Base-by-base conservation (phyloP, 2,797 vertebrate genomes). In the Rhinophrynus dorsalis region DNA sequence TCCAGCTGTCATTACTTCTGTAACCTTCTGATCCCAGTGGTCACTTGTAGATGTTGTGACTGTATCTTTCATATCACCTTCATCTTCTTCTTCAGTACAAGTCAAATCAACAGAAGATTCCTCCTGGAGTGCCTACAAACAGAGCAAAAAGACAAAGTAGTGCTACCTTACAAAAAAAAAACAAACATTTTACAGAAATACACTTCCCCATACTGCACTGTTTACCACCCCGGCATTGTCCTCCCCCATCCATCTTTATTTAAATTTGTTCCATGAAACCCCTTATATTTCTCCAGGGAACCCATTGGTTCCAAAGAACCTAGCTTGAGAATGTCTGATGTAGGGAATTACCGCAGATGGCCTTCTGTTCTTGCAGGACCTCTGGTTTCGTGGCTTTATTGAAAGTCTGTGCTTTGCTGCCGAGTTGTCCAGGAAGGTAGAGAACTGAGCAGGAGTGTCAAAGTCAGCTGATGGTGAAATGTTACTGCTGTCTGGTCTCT, bases 351-450 rank as follows among this genome's bases (percentile, higher is more conserved):
- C 96, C 76, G 80, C 77, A 58, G 84, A 83, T 67, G 85, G 51
- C 51, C 84, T 91, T 83, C 86, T 92, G 74, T 76, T 84, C 78
- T 91, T 96, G 57, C 86, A 86, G 51, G 91, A 92, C 68, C 96
- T 92, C 82, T 96, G 94, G 61, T 98, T 93, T 74, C 89, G 90
- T 17, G 97, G 96, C 74, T 96, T 98, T 62, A 99, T 76, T 42
- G 95, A 87, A 85, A 98, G 93, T 55, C 95, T 94, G 78, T 99
- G 95, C 52, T 91, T 96, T n/a, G 97, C 96, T 20, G 96, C 97
- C 48, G 97, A 96, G 62, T 89, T 97, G 78, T 99, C 93, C 78
- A 99, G 80, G 80, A 90, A 91, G 66, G 90, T 79, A 5, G 81
- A 89, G 73, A 86, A 85, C 55, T 89, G 86, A 32, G 92, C 88